A percentile compares a stretch with the other conserved stretches of the same genome.
Evolutionary conservation across 2,797 vertebrate genomes (phyloP).

Genomic region (Enteromius paludinosus): DNA sequence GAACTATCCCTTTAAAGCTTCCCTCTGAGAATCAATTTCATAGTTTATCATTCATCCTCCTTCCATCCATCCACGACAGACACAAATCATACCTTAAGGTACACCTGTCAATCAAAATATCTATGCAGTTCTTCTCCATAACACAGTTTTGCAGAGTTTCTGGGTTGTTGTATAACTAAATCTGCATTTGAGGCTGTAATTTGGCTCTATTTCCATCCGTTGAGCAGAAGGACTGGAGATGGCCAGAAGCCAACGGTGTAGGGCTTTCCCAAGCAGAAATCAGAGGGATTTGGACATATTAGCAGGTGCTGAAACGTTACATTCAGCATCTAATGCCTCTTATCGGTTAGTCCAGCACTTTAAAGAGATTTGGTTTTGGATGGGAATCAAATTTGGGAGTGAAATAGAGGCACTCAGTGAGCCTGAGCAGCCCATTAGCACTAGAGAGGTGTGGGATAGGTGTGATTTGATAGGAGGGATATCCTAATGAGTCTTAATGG

Average conservation of each 20-base stretch:
- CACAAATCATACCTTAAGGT: background rate
- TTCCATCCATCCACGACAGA: background rate
- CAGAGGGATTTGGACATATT: slow-evolving; percentile 56
- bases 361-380: slow-evolving; percentile 39
- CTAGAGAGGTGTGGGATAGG: slow-evolving; percentile 35
- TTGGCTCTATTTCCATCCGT: slow-evolving; percentile 37
- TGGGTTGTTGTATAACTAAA: background rate
- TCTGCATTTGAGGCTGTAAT: background rate
- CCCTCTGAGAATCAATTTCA: background rate
- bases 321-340: slow-evolving; percentile 47
- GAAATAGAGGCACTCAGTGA: slow-evolving; percentile 40
- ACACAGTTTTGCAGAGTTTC: background rate
- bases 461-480: slow-evolving; percentile 30
- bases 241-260: slow-evolving; percentile 42
- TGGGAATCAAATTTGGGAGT: slow-evolving; percentile 48
- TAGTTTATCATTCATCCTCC: background rate
- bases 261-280: slow-evolving; percentile 35
- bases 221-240: slow-evolving; percentile 43
- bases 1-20: background rate
- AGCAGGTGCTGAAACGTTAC: slow-evolving; percentile 65
- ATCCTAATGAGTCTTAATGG: slow-evolving; percentile 39
- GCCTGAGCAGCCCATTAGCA: slow-evolving; percentile 41
- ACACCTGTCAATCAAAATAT: background rate
- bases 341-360: slow-evolving; percentile 44
- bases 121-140: background rate